Evolutionary conservation across 2,113 vertebrate species (phyloP).

Genomic region (Arizona elegans): DNA sequence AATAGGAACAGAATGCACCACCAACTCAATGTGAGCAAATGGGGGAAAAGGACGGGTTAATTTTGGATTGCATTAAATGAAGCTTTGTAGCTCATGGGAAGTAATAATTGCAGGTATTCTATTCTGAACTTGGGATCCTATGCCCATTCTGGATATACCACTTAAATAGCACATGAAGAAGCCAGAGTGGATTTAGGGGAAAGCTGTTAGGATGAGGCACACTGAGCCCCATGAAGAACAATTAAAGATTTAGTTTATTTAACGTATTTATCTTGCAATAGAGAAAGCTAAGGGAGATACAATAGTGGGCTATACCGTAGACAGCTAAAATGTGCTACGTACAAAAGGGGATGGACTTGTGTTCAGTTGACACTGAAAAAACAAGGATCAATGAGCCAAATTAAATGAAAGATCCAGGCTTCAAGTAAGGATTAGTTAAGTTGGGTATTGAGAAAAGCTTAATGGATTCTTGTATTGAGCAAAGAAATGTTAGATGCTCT

Average conservation of each 20-base stretch:
- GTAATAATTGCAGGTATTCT: not conserved
- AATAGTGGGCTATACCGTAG: not conserved
- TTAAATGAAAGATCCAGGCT: not conserved
- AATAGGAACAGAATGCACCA: not conserved
- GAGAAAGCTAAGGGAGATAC: not conserved
- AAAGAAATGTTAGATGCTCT: not conserved
- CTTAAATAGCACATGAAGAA: not conserved
- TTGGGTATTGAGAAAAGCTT: not conserved
- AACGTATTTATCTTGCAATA: not conserved
- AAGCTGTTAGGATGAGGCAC: not conserved
- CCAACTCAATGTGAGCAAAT: not conserved
- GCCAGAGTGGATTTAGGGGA: not conserved
- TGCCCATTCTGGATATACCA: not conserved
- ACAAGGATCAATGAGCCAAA: not conserved
- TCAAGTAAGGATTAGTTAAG: not conserved
- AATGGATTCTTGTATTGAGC: not conserved
- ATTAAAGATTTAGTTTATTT: not conserved
- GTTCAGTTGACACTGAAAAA: not conserved
- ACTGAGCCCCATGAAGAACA: not conserved
- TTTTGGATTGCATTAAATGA: not conserved
- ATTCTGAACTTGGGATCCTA: not conserved
- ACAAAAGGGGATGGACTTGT: not conserved
- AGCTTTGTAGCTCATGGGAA: not conserved
- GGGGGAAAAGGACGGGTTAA: not conserved
- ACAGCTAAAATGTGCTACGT: not conserved